Evolutionary conservation across 2,888 invertebrate species (phyloP).

Genomic region (Drosophila phalerata): DNA sequence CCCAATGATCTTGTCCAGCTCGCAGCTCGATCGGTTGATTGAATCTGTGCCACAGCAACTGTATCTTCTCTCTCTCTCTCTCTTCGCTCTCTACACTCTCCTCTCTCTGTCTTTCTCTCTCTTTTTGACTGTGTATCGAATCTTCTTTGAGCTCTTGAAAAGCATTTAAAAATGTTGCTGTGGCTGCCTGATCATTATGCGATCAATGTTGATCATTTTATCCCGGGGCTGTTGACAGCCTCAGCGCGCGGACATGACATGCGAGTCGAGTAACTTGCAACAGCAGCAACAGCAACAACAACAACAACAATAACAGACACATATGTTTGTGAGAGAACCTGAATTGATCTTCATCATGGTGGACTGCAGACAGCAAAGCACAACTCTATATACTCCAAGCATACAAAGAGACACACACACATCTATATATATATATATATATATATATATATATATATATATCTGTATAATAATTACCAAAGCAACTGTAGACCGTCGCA

Average conservation of each 20-base stretch:
- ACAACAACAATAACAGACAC: conserved; percentile 4
- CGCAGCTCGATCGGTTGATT: conserved; percentile 42
- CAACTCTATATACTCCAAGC: conserved; percentile 48
- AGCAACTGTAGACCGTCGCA: conserved; percentile 52
- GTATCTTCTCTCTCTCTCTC: conserved; percentile 1
- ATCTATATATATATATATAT: conserved; percentile 2
- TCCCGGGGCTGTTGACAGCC: conserved; percentile 85
- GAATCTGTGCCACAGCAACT: conserved; percentile 60
- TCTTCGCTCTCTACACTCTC: no score
- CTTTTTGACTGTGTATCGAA: conserved; percentile 14
- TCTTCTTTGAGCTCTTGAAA: conserved; percentile 4
- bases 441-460: conserved; percentile 26
- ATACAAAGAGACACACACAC: background rate
- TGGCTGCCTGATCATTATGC: conserved; percentile 80
- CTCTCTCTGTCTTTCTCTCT: background rate
- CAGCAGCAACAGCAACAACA: conserved; percentile 9
- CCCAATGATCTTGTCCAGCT: conserved; percentile 44
- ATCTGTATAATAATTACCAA: conserved; percentile 75
- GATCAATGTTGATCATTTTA: conserved; percentile 85
- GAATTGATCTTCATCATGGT: conserved; percentile 79
- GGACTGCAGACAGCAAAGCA: conserved; percentile 50
- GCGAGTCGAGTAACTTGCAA: conserved; percentile 70
- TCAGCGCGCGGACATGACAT: conserved; percentile 84
- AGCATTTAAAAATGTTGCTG: conserved; percentile 69
- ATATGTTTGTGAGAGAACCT: conserved; percentile 39